Evolutionary conservation across 2,797 vertebrate genomes (phyloP), one percentile per base, ranked within the genome.

Genomic region (Amazonetta brasiliensis): DNA sequence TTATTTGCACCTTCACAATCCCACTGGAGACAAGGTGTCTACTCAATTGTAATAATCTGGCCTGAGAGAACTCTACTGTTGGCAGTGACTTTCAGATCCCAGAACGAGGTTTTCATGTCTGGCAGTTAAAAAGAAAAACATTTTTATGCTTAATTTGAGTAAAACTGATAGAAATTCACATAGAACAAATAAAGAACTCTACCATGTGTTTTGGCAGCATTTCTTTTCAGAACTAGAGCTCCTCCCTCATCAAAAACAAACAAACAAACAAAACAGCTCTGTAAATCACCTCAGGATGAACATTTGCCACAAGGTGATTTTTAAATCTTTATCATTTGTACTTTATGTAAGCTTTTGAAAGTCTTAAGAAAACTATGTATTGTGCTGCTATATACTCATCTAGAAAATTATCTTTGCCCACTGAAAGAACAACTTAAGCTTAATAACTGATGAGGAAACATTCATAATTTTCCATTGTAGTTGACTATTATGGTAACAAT

Each of bases 11-110:
- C 90, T 96, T 77, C 81, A 71, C 48, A 89, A 89, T 39, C 56
- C 52, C 50, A 31, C 19, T 80, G 83, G 82, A 96, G 95, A 94
- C 95, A 93, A 94, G 55, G 50, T 88, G 92, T 96, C 95, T 96
- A 76, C 63, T 67, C 69, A 78, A 59, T 52, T 76, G 79, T 66
- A 89, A 50, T 71, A 88, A 94, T 82, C 90, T 94, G 90, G 67
- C 67, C 85, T 71, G 48, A 86, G 44, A 92, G 91, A 92, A 84
- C 60, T 79, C 86, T 43, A 41, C 20, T 89, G 48, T 67, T 96
- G 83, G 89, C 83, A 96, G 41, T 35, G 63, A 77, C 26, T 92
- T 96, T 95, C 55, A 71, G 55, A 92, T 79, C 35, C 31, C 31
- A 41, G 46, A 56, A 56, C 20, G 71, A 88, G 43, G 46, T 79